Evolutionary conservation across 1,140 invertebrate species (phyloP).

Genomic region (Drosophila subpulchrella): DNA sequence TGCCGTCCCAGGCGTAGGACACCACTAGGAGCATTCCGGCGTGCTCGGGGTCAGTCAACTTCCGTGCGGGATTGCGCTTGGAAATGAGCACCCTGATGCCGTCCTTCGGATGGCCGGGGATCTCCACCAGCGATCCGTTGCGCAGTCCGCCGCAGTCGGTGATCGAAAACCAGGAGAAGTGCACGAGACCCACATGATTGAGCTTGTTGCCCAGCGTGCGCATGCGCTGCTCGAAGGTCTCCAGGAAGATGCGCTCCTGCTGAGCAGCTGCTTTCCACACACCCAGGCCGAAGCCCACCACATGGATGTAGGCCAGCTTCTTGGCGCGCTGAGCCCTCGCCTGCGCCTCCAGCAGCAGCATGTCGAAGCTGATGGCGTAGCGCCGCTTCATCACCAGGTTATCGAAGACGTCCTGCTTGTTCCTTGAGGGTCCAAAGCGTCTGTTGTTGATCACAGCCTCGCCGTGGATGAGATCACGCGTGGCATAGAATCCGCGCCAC

Average conservation of each 20-base stretch:
- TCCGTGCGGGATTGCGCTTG: conserved; percentile 73
- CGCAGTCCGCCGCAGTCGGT: conserved; percentile 46
- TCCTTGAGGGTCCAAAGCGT: conserved; percentile 54
- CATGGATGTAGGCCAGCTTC: conserved; percentile 74
- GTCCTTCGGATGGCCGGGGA: conserved; percentile 48
- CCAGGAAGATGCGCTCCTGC: conserved; percentile 80
- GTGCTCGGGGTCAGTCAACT: conserved; percentile 39
- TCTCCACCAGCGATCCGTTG: conserved; percentile 52
- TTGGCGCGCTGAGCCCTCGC: conserved; percentile 34
- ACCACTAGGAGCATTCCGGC: conserved; percentile 85
- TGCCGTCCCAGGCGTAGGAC: conserved; percentile 89
- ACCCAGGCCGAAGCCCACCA: conserved; percentile 78
- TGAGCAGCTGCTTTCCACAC: conserved; percentile 75
- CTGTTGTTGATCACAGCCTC: conserved; percentile 45
- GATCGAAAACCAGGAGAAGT: conserved; percentile 80
- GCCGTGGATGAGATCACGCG: conserved; percentile 47
- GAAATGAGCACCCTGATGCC: conserved; percentile 70
- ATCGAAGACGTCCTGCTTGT: conserved; percentile 70
- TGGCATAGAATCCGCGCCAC: conserved; percentile 70
- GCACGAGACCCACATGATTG: conserved; percentile 63
- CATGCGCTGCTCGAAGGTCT: conserved; percentile 77
- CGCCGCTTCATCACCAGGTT: conserved; percentile 79
- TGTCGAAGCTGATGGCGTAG: conserved; percentile 75
- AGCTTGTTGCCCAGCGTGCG: conserved; percentile 50
- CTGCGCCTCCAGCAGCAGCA: conserved; percentile 69